These are phyloP conservation scores for Vombatus ursinus DNA, from an alignment of 2,113 vertebrate genomes.

Conservation along the genomic window DNA sequence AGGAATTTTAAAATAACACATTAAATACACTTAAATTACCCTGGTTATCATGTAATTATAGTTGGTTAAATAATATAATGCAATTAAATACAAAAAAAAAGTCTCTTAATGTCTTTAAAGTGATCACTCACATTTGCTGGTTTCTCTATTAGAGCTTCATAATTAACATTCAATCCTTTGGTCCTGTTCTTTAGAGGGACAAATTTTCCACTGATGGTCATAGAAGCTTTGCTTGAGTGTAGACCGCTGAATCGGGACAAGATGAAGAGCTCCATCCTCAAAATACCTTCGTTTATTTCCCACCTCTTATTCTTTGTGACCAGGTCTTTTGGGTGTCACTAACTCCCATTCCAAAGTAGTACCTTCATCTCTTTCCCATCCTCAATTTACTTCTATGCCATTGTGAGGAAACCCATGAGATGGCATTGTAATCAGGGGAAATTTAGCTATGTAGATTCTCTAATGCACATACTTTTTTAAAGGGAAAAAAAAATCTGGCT, in stretches of 20 bases:
- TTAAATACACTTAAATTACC: conserved; percentile 71
- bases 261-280: background rate
- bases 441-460: background rate
- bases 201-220: background rate
- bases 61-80: conserved; percentile 69
- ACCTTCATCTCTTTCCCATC: background rate
- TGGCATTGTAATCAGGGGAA: background rate
- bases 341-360: background rate
- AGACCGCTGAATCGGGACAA: background rate
- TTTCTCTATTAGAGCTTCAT: conserved; percentile 3
- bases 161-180: background rate
- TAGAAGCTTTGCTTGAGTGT: background rate
- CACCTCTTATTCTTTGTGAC: background rate
- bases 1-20: conserved; percentile 69
- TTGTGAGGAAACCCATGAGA: background rate
- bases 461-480: background rate
- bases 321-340: background rate
- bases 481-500: background rate
- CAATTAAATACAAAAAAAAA: conserved; percentile 51
- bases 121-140: background rate
- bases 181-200: background rate
- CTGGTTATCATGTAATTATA: conserved; percentile 68
- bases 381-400: background rate
- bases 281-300: background rate
- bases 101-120: conserved; percentile 44